Conservation (phyloP, 1,140 invertebrate species). For the Eumeta japonica region DNA sequence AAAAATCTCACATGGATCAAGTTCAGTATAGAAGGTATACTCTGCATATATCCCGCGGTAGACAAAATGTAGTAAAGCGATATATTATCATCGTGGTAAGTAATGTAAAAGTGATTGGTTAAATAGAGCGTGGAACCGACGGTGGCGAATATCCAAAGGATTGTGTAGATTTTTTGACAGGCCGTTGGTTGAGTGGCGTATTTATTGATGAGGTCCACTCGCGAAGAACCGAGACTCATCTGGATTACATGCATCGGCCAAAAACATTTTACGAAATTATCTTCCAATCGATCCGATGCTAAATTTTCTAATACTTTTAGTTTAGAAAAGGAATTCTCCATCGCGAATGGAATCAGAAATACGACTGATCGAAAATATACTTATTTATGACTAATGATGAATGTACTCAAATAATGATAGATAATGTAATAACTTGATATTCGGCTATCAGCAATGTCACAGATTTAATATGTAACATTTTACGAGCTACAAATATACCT, state of each 20-base stretch:
- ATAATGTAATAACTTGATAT: too few relatives aligned
- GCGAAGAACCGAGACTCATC: not conserved
- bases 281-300: slow-evolving; percentile 5
- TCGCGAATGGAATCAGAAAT: too few relatives aligned
- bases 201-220: not conserved
- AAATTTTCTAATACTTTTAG: slow-evolving; percentile 8
- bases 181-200: not conserved
- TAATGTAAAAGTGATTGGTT: not conserved
- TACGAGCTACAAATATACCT: too few relatives aligned
- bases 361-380: too few relatives aligned
- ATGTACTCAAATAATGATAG: too few relatives aligned
- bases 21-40: slow-evolving; percentile 2
- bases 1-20: slow-evolving; percentile 5
- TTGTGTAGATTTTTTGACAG: slow-evolving; percentile 6
- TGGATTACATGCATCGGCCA: slow-evolving; percentile 5
- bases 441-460: too few relatives aligned
- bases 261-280: slow-evolving; percentile 5
- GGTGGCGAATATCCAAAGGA: not conserved
- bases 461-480: too few relatives aligned
- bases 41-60: slow-evolving; percentile 1
- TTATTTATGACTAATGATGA: too few relatives aligned
- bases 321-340: too few relatives aligned
- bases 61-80: slow-evolving; percentile 3
- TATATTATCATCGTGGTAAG: slow-evolving; percentile 1
- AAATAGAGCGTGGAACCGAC: slow-evolving; percentile 3